phyloP scores from a whole-genome alignment of 2,113 vertebrate species.

The Xenopus borealis region DNA sequence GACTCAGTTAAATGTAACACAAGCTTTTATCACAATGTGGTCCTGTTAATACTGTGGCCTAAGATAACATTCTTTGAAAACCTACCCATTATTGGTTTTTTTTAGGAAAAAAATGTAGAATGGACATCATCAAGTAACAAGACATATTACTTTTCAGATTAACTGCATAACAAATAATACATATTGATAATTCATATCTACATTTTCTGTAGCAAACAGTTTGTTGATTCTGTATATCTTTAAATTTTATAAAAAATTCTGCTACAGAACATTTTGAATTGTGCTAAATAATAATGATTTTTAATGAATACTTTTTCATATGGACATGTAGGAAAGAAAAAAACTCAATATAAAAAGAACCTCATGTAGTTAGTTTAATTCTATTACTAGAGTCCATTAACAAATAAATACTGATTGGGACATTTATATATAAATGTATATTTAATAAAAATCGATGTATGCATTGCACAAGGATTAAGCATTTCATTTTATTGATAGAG shows the following conservation, averaged over 20 bases:
- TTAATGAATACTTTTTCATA: no score
- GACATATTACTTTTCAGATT: no score
- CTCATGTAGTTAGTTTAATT: background rate
- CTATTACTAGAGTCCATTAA: conserved; percentile 7
- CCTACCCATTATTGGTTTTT: background rate
- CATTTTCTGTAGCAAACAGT: no score
- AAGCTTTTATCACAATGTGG: conserved; percentile 29
- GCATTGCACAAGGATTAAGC: conserved; percentile 20
- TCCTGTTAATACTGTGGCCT: conserved; percentile 26
- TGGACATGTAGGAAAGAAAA: no score
- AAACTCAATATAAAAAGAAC: background rate
- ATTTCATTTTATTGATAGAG: background rate
- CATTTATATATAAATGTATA: background rate
- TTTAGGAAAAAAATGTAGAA: no score
- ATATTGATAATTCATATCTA: no score
- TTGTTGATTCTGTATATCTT: no score
- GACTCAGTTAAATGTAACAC: conserved; percentile 48
- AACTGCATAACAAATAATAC: no score
- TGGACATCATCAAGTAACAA: no score
- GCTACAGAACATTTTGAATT: no score
- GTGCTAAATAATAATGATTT: no score
- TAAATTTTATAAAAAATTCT: no score
- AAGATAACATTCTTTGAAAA: background rate
- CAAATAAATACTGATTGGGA: background rate
- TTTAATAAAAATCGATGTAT: conserved; percentile 29